Evolutionary conservation across 2,888 invertebrate species (phyloP), one percentile per base, ranked within the genome.

Genomic region (Capitulum mitella): DNA sequence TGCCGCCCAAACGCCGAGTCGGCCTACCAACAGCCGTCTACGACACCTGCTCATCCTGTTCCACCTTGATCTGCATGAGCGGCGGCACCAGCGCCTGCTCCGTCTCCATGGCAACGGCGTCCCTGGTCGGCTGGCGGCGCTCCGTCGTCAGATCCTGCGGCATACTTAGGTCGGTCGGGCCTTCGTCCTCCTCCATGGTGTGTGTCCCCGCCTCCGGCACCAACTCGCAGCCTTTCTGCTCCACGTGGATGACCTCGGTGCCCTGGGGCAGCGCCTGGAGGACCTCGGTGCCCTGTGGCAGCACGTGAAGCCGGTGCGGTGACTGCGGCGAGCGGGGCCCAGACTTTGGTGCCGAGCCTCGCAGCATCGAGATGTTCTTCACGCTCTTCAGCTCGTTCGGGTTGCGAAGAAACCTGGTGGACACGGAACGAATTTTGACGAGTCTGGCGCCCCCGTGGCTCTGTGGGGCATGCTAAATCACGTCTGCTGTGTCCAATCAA

Each of bases 361-460:
- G 89, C 82, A 96, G 87, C 80, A 95, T 87, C 16, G 95, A 95
- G 83, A 95, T 95, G 85, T 95, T 95, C 86, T 95, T 95, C 82
- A 97, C 96, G 86, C 93, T 95, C 85, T 96, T 96, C 84, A 97
- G 88, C 87, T 95, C 96, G 61, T 93, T 93, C 78, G 97, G 96
- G 86, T 96, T 95, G 82, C 96, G 90, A 83, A 97, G 89, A 86
- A 97, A 97, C 64, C 64, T 64, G 64, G 22, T 14, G 22, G 29
- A 14, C n/a, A n/a, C n/a, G n/a, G n/a, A n/a, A n/a, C n/a, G n/a
- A n/a, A n/a, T n/a, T n/a, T n/a, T n/a, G n/a, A n/a, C n/a, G n/a
- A n/a, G n/a, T n/a, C n/a, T n/a, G n/a, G n/a, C n/a, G n/a, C n/a
- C n/a, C n/a, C n/a, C n/a, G n/a, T n/a, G n/a, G n/a, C n/a, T n/a